Conservation (phyloP, 2,797 vertebrate genomes). For the Benthosema pterotum region DNA sequence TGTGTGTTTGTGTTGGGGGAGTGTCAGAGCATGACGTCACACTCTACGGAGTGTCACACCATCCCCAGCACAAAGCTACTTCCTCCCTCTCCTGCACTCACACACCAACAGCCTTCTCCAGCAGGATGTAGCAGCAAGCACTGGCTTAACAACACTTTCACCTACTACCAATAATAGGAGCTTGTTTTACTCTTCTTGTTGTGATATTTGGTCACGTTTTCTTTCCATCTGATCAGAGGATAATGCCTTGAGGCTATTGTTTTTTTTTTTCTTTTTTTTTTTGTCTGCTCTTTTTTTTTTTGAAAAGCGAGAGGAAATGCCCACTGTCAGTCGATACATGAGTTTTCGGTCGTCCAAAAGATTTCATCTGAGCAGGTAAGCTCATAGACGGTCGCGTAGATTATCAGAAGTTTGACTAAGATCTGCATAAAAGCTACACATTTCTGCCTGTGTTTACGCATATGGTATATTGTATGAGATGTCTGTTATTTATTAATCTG, state of each 20-base stretch:
- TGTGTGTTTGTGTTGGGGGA: slow-evolving; percentile 39
- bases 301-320: slow-evolving; percentile 53
- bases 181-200: not conserved
- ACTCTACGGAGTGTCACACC: slow-evolving; percentile 74
- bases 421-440: no score
- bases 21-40: slow-evolving; percentile 74
- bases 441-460: no score
- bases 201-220: not conserved
- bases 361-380: slow-evolving; percentile 71
- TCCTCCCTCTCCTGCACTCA: slow-evolving; percentile 57
- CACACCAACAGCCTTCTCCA: slow-evolving; percentile 23
- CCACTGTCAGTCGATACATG: slow-evolving; percentile 75
- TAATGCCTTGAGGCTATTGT: slow-evolving; percentile 28
- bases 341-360: slow-evolving; percentile 76
- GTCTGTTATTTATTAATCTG: no score
- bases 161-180: not conserved
- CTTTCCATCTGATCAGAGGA: not conserved
- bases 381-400: not conserved
- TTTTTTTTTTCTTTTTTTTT: not conserved
- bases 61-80: slow-evolving; percentile 66
- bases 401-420: no score
- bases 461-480: no score
- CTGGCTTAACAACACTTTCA: slow-evolving; percentile 5
- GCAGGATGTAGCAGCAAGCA: slow-evolving; percentile 32
- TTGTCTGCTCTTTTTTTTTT: not conserved